These are phyloP conservation scores for Beris chalybata DNA, from an alignment of 2,888 invertebrate species.

Conservation along the genomic window DNA sequence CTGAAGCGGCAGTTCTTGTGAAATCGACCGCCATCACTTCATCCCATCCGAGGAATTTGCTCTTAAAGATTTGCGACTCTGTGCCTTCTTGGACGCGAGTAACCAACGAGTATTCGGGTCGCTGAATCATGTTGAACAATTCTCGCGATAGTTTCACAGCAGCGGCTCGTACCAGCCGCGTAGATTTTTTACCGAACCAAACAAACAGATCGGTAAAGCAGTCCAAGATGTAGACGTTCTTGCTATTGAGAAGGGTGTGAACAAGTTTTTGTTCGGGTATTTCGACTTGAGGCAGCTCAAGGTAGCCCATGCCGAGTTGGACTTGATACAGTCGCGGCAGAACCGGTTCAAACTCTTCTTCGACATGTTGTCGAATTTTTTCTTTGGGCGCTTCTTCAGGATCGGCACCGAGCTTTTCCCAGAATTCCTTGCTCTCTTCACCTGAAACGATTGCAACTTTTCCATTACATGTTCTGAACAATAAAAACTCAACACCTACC, in stretches of 20 bases:
- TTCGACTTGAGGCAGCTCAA: constrained; percentile 94
- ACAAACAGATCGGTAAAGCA: constrained; percentile 93
- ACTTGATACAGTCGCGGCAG: constrained; percentile 87
- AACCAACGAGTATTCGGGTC: constrained; percentile 85
- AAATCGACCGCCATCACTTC: constrained; percentile 99
- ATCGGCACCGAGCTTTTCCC: constrained; percentile 66
- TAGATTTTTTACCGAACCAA: constrained; percentile 98
- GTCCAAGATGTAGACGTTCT: constrained; percentile 95
- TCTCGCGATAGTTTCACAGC: constrained; percentile 97
- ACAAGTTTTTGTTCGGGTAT: constrained; percentile 74
- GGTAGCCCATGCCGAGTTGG: constrained; percentile 96
- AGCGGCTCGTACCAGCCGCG: constrained; percentile 90
- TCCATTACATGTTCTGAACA: neutral
- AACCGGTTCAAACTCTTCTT: constrained; percentile 47
- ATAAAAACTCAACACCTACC: constrained; percentile 47
- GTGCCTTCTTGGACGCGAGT: constrained; percentile 90
- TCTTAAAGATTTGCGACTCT: constrained; percentile 92
- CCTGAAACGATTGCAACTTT: constrained; percentile 47
- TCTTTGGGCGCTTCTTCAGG: constrained; percentile 52
- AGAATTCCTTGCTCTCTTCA: constrained; percentile 83
- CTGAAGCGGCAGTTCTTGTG: constrained; percentile 96
- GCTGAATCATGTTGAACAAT: constrained; percentile 89
- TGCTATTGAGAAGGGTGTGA: constrained; percentile 78
- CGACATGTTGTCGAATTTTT: constrained; percentile 53
- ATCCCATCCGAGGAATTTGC: constrained; percentile 97